Evolutionary conservation across 2,888 invertebrate genomes (phyloP).

Genomic region (Ophion costatus): DNA sequence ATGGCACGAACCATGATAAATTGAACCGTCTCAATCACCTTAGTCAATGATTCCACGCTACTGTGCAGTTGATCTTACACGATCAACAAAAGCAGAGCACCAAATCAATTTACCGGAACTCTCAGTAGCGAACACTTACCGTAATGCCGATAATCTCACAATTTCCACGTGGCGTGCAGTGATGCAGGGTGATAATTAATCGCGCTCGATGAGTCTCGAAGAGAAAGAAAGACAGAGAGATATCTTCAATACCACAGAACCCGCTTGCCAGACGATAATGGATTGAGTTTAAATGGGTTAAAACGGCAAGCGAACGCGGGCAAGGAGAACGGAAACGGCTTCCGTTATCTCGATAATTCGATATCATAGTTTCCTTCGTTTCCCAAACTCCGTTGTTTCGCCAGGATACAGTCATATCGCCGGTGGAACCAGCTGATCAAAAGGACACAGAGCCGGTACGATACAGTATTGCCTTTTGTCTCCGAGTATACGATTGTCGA

Average conservation of each 20-base stretch:
- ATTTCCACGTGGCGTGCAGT: conserved; percentile 39
- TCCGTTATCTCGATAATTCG: conserved; percentile 58
- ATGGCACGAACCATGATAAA: too few relatives aligned
- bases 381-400: conserved; percentile 43
- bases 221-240: not conserved
- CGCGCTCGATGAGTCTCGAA: conserved; percentile 52
- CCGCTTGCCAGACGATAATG: conserved; percentile 52
- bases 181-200: conserved; percentile 59
- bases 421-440: conserved; percentile 9
- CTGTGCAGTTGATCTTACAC: too few relatives aligned
- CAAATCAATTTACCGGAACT: conserved; percentile 8
- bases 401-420: conserved; percentile 24
- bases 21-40: too few relatives aligned
- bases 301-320: conserved; percentile 29
- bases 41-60: too few relatives aligned
- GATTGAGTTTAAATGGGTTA: conserved; percentile 63
- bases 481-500: not conserved
- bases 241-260: conserved; percentile 11
- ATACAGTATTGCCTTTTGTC: not conserved
- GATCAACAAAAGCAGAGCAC: not conserved
- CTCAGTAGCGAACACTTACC: conserved; percentile 19
- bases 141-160: conserved; percentile 35
- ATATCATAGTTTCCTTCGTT: conserved; percentile 55
- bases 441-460: conserved; percentile 1
- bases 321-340: conserved; percentile 3